These are phyloP conservation scores for Donacobius atricapilla DNA, from an alignment of 2,113 vertebrate genomes.

Conservation along the genomic window DNA sequence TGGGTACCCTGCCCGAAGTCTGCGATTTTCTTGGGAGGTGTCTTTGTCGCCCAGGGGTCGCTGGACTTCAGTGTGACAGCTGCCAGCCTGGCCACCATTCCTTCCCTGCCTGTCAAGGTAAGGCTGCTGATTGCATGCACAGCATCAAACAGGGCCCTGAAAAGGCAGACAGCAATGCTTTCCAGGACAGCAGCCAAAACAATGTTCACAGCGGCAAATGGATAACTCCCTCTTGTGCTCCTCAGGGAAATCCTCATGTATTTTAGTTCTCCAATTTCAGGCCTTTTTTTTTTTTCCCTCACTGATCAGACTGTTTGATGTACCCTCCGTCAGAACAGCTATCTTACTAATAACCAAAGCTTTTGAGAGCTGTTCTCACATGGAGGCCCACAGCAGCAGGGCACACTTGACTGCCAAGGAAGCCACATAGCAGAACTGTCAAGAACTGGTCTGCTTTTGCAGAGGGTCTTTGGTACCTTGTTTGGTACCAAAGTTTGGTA, in stretches of 20 bases:
- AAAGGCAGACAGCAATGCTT: not conserved
- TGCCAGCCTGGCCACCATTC: constrained; percentile 79
- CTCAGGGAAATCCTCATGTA: not conserved
- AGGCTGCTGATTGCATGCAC: not conserved
- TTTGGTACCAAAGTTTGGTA: not conserved
- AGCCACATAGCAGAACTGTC: not conserved
- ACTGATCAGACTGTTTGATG: not conserved
- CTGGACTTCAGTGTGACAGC: constrained; percentile 77
- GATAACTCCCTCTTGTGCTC: not conserved
- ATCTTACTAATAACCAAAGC: not conserved
- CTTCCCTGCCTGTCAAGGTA: constrained; percentile 84
- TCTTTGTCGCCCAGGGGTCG: constrained; percentile 77
- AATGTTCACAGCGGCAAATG: not conserved
- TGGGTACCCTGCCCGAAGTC: constrained; percentile 69
- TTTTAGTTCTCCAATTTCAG: not conserved
- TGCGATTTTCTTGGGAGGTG: constrained; percentile 80
- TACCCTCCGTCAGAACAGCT: not conserved
- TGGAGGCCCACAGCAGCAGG: not conserved
- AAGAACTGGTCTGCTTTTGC: not conserved
- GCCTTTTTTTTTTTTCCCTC: not conserved
- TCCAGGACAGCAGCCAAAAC: not conserved
- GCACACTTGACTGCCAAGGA: not conserved
- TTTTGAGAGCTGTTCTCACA: not conserved
- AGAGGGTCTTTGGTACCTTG: not conserved
- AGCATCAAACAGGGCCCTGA: not conserved